Evolutionary conservation across 2,888 invertebrate genomes (phyloP), one percentile per base, ranked within the genome.

Genomic region (Cryptophagus acutangulus): DNA sequence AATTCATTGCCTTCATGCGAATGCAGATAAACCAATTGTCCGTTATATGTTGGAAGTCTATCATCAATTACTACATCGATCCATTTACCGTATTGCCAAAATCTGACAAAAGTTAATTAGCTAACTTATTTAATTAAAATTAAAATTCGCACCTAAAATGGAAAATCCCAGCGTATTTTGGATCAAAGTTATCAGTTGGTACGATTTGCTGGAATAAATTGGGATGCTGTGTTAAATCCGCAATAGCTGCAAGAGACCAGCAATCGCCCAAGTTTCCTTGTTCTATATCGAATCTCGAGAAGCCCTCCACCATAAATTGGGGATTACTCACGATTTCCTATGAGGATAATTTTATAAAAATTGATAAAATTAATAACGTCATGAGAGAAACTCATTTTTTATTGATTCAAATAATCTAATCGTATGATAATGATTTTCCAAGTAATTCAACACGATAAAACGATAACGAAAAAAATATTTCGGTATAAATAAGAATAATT

Each of bases 211-310:
- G 96, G 73, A 70, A n/a, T n/a, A n/a, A 20, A 8, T 20, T 20
- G 9, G 20, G 9, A 20, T 90, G 83, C 57, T 92, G 75, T 0
- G 95, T 93, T 13, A 97, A 73, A 70, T 91, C 91, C 9, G 94
- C 93, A 1, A 92, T 84, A 2, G 96, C 96, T 1, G 94, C 93
- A 38, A 95, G 70, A 9, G 94, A 73, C 95, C 95, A 96, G 65
- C 95, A 96, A 66, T 96, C 94, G 2, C 95, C 94, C n/a, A 95
- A 70, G 72, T 92, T 91, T 38, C 95, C 95, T 70, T 97, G 96
- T 56, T 91, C 88, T 2, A 97, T 89, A 71, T 97, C 97, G 73
- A 97, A 97, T 38, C 97, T 80, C 10, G 91, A 88, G 67, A 89
- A 93, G 2, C 93, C 94, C 55, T 88, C 92, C 18, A 87, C 86